phyloP scores from a whole-genome alignment of 2,888 invertebrate species.

The Elmis aenea region DNA sequence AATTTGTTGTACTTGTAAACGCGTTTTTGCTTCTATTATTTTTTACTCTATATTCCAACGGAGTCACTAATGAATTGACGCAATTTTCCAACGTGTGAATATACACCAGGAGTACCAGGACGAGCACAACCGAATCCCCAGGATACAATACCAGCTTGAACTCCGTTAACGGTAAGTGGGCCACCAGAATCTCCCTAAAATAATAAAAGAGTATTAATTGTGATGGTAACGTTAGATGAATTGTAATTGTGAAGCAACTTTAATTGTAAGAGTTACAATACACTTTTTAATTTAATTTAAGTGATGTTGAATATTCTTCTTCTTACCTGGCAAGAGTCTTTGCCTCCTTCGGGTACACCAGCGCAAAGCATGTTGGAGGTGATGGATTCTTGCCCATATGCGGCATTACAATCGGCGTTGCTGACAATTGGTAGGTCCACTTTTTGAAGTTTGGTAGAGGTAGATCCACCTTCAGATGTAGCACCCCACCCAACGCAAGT shows the following conservation, averaged over 20 bases:
- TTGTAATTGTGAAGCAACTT: no score
- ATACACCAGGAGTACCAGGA: constrained; percentile 31
- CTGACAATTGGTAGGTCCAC: neutral
- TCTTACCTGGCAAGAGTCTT: constrained; percentile 15
- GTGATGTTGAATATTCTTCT: no score
- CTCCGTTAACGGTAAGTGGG: constrained; percentile 21
- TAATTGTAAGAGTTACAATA: no score
- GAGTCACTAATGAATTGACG: constrained; percentile 16
- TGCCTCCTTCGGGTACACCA: constrained; percentile 3
- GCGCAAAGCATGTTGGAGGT: neutral
- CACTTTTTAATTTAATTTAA: no score
- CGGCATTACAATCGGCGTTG: neutral
- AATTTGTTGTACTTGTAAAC: no score
- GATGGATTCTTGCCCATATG: neutral
- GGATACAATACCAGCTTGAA: constrained; percentile 28
- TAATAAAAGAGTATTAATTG: no score
- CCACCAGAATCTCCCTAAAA: constrained; percentile 27
- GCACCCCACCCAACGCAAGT: constrained; percentile 13
- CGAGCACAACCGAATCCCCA: constrained; percentile 30
- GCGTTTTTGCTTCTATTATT: no score
- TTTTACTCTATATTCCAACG: no score
- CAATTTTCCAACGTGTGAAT: constrained; percentile 25
- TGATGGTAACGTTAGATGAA: no score
- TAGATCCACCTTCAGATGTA: neutral
- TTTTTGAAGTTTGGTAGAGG: constrained; percentile 5